Evolutionary conservation across 2,888 invertebrate species (phyloP), one percentile per base, ranked within the genome.

Genomic region (Corbicula japonica): DNA sequence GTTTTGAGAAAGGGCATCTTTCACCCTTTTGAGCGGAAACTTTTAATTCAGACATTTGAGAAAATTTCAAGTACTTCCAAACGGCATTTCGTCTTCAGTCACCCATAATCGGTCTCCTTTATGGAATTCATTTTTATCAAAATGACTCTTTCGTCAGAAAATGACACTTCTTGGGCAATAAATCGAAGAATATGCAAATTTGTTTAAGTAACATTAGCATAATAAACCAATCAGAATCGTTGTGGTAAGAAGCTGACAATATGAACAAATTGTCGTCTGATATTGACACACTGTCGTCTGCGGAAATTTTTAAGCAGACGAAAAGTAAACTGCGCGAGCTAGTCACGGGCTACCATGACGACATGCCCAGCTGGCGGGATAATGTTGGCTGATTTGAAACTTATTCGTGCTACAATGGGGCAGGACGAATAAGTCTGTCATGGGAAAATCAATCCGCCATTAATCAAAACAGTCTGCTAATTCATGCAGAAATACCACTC

Each of bases 121-220:
- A 68, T 72, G 65, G 69, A 80, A 72, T 68, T 68, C 69, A 63
- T 80, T 80, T 80, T 71, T 80, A 72, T 80, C 72, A 61, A 76
- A 80, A 72, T 71, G 68, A 72, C 80, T 76, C 34, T 58, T 44
- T 62, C 72, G 69, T 71, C 76, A 74, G 48, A 65, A 66, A 70
- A 66, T 81, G 81, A 77, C 81, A 81, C 81, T 76, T 81, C 80
- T 81, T 73, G 65, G 77, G 77, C 81, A 81, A 81, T 81, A 81
- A 81, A 81, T 81, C 73, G 74, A 62, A 62, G 58, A 66, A 76
- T 74, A 77, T 77, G 81, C 81, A 73, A 81, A 81, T 81, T 70
- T 74, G 70, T 77, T 77, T 77, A 77, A 81, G 76, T 77, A 74
- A 81, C 76, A 81, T 81, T 81, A 81, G 81, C 81, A 81, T 81